Evolutionary conservation across 2,113 vertebrate genomes (phyloP).

Genomic region (Phoxinus phoxinus): DNA sequence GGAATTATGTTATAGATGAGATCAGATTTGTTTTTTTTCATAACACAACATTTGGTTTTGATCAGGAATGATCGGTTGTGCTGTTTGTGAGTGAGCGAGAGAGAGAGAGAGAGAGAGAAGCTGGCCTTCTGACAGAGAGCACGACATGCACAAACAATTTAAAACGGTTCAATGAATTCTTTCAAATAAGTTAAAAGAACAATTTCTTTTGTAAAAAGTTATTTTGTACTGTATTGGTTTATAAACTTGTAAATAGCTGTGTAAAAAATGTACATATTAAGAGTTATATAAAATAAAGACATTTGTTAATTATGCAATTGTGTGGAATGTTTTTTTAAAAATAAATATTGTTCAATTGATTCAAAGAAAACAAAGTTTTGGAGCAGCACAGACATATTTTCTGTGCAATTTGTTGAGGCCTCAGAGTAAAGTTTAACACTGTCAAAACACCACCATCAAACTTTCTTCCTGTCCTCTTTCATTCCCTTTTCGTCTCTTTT

Average conservation of each 20-base stretch:
- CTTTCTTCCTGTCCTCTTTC: conserved; percentile 52
- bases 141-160: conserved; percentile 10
- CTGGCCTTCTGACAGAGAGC: conserved; percentile 44
- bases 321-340: neutral
- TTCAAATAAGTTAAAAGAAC: conserved; percentile 34
- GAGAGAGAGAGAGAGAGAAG: neutral
- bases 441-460: conserved; percentile 54
- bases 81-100: neutral
- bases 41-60: neutral
- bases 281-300: conserved; percentile 66
- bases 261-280: conserved; percentile 79
- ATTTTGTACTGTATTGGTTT: conserved; percentile 59
- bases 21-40: conserved; percentile 4
- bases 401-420: neutral
- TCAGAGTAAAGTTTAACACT: conserved; percentile 30
- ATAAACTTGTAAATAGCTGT: conserved; percentile 68
- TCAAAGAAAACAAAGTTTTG: neutral
- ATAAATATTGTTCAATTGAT: too few relatives aligned
- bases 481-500: conserved; percentile 63
- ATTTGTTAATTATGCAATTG: conserved; percentile 72
- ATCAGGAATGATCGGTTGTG: conserved; percentile 10
- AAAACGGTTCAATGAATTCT: conserved; percentile 2
- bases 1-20: conserved; percentile 17
- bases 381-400: neutral
- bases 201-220: conserved; percentile 36